Evolutionary conservation across 2,113 vertebrate genomes (phyloP).

Genomic region (Turdus rufiventris): DNA sequence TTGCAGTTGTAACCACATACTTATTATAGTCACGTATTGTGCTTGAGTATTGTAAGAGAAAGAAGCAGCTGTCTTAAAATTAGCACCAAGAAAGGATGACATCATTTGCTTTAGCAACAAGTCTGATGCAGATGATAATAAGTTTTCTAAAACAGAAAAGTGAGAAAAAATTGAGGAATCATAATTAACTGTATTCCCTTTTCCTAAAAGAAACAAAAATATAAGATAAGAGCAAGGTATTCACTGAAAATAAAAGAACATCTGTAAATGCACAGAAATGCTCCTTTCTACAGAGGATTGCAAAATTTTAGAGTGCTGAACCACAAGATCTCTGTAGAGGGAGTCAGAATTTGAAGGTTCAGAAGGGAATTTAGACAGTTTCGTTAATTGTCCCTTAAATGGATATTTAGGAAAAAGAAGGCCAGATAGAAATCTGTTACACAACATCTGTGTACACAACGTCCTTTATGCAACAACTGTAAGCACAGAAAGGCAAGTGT

Average conservation of each 20-base stretch:
- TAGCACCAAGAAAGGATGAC: background rate
- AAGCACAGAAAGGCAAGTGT: background rate
- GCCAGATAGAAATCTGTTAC: background rate
- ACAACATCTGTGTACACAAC: background rate
- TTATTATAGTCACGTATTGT: background rate
- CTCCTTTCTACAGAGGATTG: background rate
- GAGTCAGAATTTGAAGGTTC: background rate
- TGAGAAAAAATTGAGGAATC: background rate
- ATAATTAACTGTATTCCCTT: background rate
- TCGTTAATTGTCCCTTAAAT: background rate
- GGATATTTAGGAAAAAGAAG: rapidly evolving
- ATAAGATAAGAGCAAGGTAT: background rate
- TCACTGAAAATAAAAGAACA: background rate
- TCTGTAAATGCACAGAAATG: background rate
- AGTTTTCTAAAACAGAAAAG: background rate
- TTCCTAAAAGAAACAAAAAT: background rate
- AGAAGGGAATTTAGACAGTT: background rate
- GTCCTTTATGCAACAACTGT: background rate
- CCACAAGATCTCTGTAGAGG: background rate
- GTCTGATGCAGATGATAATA: background rate
- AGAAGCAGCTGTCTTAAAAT: background rate
- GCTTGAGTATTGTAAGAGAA: background rate
- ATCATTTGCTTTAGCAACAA: background rate
- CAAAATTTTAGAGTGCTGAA: background rate
- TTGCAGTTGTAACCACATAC: background rate